phyloP scores from a whole-genome alignment of 2,888 invertebrate genomes.

The Ryuthela nishihirai region DNA sequence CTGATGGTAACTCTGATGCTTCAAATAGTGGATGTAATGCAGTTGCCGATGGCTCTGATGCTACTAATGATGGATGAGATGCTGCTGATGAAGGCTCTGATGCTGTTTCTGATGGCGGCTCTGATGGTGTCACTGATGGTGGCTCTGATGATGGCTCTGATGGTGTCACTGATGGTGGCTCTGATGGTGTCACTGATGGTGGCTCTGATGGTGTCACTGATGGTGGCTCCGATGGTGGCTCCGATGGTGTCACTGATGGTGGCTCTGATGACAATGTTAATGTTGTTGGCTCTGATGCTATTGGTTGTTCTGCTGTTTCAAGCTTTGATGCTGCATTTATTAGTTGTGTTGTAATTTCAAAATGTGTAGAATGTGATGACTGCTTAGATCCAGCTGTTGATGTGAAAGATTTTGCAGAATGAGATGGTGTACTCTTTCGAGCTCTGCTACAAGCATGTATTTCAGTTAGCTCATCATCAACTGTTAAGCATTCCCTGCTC shows the following conservation, averaged over 20 bases:
- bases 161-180: too few relatives aligned
- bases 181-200: too few relatives aligned
- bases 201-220: too few relatives aligned
- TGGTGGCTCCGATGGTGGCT: too few relatives aligned
- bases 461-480: too few relatives aligned
- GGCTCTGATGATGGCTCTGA: not conserved
- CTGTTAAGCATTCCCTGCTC: too few relatives aligned
- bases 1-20: not conserved
- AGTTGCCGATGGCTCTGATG: not conserved
- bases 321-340: too few relatives aligned
- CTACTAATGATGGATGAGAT: not conserved
- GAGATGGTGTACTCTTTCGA: not conserved
- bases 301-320: not conserved
- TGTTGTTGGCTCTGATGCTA: not conserved
- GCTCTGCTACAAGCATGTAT: too few relatives aligned
- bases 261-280: not conserved
- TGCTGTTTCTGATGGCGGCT: not conserved
- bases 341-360: too few relatives aligned
- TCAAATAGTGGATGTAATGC: not conserved
- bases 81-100: not conserved
- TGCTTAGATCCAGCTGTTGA: slow-evolving; percentile 1
- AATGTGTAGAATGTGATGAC: too few relatives aligned
- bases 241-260: too few relatives aligned
- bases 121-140: too few relatives aligned
- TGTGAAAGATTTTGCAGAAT: not conserved